Conservation (phyloP, 1,140 invertebrate species). For the Nasonia giraulti region DNA sequence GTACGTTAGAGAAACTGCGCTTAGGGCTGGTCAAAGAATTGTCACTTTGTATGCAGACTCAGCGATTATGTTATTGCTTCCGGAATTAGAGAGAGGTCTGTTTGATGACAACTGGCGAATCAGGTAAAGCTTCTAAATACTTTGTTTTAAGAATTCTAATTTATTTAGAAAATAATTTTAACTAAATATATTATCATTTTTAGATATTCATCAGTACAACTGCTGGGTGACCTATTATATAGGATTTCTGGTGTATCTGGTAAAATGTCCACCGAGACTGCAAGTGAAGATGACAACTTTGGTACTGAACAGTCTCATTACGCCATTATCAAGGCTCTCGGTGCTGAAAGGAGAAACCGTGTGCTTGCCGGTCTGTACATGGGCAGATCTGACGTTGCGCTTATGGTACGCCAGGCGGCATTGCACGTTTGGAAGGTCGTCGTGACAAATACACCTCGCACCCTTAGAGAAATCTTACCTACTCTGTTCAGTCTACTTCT, state of each 20-base stretch:
- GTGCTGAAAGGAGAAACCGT: constrained; percentile 91
- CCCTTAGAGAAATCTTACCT: constrained; percentile 96
- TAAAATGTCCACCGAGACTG: constrained; percentile 99
- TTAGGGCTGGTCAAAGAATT: constrained; percentile 97
- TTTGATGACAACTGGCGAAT: constrained; percentile 99
- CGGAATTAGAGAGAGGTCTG: constrained; percentile 94
- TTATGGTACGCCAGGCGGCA: constrained; percentile 97
- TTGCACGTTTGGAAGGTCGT: constrained; percentile 98
- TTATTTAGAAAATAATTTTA: background rate
- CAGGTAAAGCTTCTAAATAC: constrained; percentile 17
- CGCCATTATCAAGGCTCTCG: constrained; percentile 92
- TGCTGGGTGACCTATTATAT: constrained; percentile 97
- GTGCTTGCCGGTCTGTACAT: constrained; percentile 98
- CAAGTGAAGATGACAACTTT: constrained; percentile 98
- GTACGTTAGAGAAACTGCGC: constrained; percentile 97
- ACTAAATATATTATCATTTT: background rate
- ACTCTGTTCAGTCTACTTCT: constrained; percentile 94
- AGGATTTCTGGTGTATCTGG: constrained; percentile 97
- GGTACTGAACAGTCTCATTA: constrained; percentile 97
- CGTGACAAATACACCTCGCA: constrained; percentile 96
- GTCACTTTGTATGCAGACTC: constrained; percentile 97
- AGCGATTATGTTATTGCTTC: constrained; percentile 93
- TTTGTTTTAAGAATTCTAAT: background rate
- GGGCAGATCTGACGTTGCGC: constrained; percentile 96
- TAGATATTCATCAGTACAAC: constrained; percentile 94